Evolutionary conservation across 1,140 invertebrate genomes (phyloP), one percentile per base, ranked within the genome.

Genomic region (Hydropsyche tenuis): DNA sequence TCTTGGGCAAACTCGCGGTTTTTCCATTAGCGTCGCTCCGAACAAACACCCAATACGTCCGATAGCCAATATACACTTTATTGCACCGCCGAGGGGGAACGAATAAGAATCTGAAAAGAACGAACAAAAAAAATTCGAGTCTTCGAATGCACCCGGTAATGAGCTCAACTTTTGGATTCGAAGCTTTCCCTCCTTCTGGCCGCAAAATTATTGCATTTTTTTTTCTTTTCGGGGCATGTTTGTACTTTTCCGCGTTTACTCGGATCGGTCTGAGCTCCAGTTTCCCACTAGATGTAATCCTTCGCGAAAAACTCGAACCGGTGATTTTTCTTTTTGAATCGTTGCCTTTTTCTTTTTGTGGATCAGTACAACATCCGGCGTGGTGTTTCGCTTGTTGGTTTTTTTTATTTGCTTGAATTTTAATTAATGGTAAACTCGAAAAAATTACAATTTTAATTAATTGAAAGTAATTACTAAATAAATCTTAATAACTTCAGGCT

Each of bases 1-100:
- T 73, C 74, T 73, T 76, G 51, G 75, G 70, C 68, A 75, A 77
- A 75, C 70, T 66, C 69, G 51, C 65, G 65, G 70, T 18, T 72
- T 76, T 77, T 77, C 76, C 70, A 74, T 74, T 77, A 77, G 73
- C 53, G 69, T 27, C 25, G 30, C 64, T 22, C 48, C 11, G 56
- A 60, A 60, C 23, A 60, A 60, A 60, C 56, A 60, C 22, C 56
- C 56, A 60, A 60, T 60, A 60, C 56, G 56, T 18, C 56, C 56
- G 22, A 60, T 60, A 60, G 56, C 56, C 56, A 60, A 60, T 60
- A 60, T 14, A 25, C 56, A 60, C 20, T 60, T 60, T 60, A 60
- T 60, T 60, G 56, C 56, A 1, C 1, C 22, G 22, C 23, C 37
- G n/a, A n/a, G n/a, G n/a, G n/a, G n/a, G n/a, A n/a, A n/a, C n/a